phyloP scores from a whole-genome alignment of 2,113 vertebrate genomes.

The Microtus montanus region DNA sequence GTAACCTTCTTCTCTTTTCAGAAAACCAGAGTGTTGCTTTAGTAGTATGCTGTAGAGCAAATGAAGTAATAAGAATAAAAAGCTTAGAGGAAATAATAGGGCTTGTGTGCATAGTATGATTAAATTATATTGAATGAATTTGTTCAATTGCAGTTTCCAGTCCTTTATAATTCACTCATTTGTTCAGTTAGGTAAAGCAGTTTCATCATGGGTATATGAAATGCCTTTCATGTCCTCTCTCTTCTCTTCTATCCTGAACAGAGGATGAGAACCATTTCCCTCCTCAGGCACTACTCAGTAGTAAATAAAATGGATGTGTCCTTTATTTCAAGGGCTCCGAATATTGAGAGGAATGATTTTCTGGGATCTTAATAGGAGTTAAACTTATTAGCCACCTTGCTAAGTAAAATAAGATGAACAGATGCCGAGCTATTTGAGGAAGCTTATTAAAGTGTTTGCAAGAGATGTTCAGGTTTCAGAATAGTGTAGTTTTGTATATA shows the following conservation, averaged over 20 bases:
- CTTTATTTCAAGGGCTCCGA: background rate
- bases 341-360: background rate
- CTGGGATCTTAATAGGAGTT: slow-evolving; percentile 4
- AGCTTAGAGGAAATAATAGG: background rate
- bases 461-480: background rate
- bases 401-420: slow-evolving; percentile 35
- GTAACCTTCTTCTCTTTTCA: background rate
- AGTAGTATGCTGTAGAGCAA: background rate
- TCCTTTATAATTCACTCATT: background rate
- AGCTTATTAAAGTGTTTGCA: slow-evolving; percentile 32
- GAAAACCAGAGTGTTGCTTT: background rate
- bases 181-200: background rate
- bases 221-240: background rate
- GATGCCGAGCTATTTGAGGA: slow-evolving; percentile 36
- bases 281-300: background rate
- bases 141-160: background rate
- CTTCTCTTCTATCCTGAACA: background rate
- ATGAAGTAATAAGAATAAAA: slow-evolving; percentile 22
- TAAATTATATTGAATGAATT: background rate
- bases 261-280: background rate
- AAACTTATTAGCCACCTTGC: slow-evolving; percentile 5
- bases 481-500: background rate
- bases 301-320: background rate
- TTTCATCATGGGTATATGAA: background rate
- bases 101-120: background rate